Evolutionary conservation across 2,888 invertebrate genomes (phyloP).

Genomic region (Drosophila differens): DNA sequence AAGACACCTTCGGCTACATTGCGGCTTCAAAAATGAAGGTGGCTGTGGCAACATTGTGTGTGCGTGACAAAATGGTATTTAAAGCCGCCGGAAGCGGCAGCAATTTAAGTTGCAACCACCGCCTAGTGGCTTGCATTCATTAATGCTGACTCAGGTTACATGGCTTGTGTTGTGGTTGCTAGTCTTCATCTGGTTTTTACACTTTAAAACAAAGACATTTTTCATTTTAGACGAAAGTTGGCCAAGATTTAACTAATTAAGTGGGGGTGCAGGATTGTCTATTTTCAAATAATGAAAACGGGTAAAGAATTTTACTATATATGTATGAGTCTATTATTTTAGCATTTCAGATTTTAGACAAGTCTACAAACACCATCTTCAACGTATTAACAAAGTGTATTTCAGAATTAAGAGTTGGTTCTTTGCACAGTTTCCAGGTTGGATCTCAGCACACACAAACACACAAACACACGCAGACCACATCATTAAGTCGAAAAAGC

Average conservation of each 20-base stretch:
- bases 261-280: neutral
- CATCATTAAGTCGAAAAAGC: conserved; percentile 67
- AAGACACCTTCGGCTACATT: conserved; percentile 59
- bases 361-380: no score
- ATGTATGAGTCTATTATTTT: neutral
- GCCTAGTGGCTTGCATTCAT: conserved; percentile 58
- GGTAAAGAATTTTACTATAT: neutral
- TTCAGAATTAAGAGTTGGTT: neutral
- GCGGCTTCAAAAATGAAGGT: conserved; percentile 38
- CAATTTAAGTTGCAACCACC: conserved; percentile 83
- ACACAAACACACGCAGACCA: conserved; percentile 46
- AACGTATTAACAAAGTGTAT: conserved; percentile 9
- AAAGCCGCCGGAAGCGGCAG: conserved; percentile 84
- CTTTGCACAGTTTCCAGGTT: conserved; percentile 27
- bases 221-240: neutral
- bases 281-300: neutral
- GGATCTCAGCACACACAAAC: conserved; percentile 21
- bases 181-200: neutral
- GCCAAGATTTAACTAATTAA: neutral
- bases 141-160: conserved; percentile 58
- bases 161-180: neutral
- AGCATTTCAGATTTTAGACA: neutral
- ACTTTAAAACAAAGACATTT: neutral
- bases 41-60: conserved; percentile 68
- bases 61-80: conserved; percentile 85